Conservation (phyloP, 1,140 invertebrate genomes). For the Drosophila lacertosa region DNA sequence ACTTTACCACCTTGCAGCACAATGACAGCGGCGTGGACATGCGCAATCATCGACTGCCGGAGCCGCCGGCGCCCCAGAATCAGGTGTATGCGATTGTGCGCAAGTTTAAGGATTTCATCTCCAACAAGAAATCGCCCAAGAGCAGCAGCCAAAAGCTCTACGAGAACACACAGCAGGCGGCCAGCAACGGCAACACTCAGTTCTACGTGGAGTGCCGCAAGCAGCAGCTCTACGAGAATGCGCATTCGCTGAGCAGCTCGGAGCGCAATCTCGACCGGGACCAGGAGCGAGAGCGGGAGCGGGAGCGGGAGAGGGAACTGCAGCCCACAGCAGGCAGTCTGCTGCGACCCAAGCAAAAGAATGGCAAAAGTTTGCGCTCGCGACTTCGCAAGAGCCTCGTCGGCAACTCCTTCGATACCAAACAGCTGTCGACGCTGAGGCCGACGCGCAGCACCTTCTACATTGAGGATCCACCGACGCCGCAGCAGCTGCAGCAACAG, state of each 20-base stretch:
- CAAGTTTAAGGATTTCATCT: constrained; percentile 86
- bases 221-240: constrained; percentile 62
- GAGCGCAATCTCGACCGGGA: constrained; percentile 43
- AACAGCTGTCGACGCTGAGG: constrained; percentile 60
- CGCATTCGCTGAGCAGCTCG: constrained; percentile 37
- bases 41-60: constrained; percentile 85
- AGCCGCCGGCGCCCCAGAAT: constrained; percentile 85
- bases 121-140: constrained; percentile 85
- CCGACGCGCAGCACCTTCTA: constrained; percentile 87
- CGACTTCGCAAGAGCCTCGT: constrained; percentile 85
- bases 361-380: constrained; percentile 84
- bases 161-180: constrained; percentile 61
- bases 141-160: constrained; percentile 80
- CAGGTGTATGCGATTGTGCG: constrained; percentile 85
- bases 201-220: constrained; percentile 68
- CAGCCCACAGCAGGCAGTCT: constrained; percentile 26
- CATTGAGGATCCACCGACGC: constrained; percentile 85
- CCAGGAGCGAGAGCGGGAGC: constrained; percentile 16
- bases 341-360: constrained; percentile 84
- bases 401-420: constrained; percentile 84
- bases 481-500: constrained; percentile 14
- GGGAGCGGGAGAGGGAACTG: constrained; percentile 9
- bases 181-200: constrained; percentile 39
- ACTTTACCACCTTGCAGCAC: too few species aligned
- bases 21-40: constrained; percentile 85